Evolutionary conservation across 2,888 invertebrate species (phyloP).

Genomic region (Nomada hirtipes): DNA sequence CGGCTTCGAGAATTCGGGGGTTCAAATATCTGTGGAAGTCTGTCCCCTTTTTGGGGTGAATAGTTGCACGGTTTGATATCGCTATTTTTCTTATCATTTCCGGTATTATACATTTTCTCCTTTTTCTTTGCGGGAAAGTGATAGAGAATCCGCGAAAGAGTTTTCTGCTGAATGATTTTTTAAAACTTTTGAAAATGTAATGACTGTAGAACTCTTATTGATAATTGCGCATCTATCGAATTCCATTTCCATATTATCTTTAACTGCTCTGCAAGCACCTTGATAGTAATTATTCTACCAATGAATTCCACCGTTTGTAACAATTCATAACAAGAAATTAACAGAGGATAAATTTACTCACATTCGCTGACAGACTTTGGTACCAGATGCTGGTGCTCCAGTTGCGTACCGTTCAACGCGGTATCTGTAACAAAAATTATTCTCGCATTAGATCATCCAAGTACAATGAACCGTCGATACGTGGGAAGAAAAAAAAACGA

Average conservation of each 20-base stretch:
- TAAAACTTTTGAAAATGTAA: too few relatives aligned
- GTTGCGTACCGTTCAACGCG: slow-evolving; percentile 68
- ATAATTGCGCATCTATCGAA: too few relatives aligned
- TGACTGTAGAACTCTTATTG: too few relatives aligned
- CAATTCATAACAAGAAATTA: not conserved
- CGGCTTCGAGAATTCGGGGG: not conserved
- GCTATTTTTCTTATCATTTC: too few relatives aligned
- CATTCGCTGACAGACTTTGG: slow-evolving; percentile 58
- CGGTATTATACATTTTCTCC: too few relatives aligned
- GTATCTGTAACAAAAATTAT: slow-evolving; percentile 53
- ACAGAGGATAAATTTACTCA: slow-evolving; percentile 56
- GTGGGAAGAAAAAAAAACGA: not conserved
- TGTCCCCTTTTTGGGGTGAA: too few relatives aligned
- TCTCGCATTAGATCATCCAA: not conserved
- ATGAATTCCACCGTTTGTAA: not conserved
- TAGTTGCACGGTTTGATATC: too few relatives aligned
- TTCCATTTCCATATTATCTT: too few relatives aligned
- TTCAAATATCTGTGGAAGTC: too few relatives aligned
- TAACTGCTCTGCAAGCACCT: not conserved
- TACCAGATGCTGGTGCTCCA: slow-evolving; percentile 67
- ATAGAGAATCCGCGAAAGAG: too few relatives aligned
- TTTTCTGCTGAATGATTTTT: too few relatives aligned
- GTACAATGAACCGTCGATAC: not conserved
- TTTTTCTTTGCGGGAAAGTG: too few relatives aligned
- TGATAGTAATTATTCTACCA: not conserved